Evolutionary conservation across 2,888 invertebrate genomes (phyloP), one percentile per base, ranked within the genome.

Genomic region (Yponomeuta evonymella): DNA sequence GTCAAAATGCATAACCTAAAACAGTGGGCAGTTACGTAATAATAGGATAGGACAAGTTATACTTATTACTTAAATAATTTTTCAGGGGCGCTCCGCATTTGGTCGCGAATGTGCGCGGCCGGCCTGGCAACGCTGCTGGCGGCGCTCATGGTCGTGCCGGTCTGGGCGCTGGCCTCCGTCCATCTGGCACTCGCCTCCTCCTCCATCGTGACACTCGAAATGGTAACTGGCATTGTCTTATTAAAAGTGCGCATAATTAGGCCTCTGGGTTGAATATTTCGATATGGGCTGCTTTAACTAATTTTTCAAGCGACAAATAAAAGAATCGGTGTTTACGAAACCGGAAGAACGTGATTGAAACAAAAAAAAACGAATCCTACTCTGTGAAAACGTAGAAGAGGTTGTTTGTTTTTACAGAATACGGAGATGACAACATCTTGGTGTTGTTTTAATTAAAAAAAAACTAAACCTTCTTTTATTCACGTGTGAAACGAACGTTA

Each of bases 181-280:
- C 86, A 90, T 72, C 77, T 91, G 10, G 89, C 85, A 0, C 29
- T 90, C n/a, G 91, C 83, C 0, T 91, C 91, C 0, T 86, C 87
- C 1, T 81, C 78, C 2, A 73, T 84, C 5, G 90, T 91, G 29
- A 87, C 89, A 0, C 86, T 83, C 74, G 91, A 92, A 84, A 89
- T 92, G 91, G 91, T 90, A 76, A 80, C 79, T 29, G 33, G 33
- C 33, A 33, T 33, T 33, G 33, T 33, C 33, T 33, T 33, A 33
- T 0, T 23, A 23, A 23, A 23, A 23, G 36, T 36, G 36, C 36
- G 36, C 36, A 36, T 36, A 36, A 36, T 36, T 36, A 36, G 4
- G 36, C 36, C 36, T 36, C 43, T 43, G 43, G 43, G 43, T 1
- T 8, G 43, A 43, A 8, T 8, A 43, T 43, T 43, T 43, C 43